Percentiles rank a stretch among this genome's conserved stretches.
Conservation (phyloP, 2,888 invertebrate genomes). For the Cyclophora albipunctata region DNA sequence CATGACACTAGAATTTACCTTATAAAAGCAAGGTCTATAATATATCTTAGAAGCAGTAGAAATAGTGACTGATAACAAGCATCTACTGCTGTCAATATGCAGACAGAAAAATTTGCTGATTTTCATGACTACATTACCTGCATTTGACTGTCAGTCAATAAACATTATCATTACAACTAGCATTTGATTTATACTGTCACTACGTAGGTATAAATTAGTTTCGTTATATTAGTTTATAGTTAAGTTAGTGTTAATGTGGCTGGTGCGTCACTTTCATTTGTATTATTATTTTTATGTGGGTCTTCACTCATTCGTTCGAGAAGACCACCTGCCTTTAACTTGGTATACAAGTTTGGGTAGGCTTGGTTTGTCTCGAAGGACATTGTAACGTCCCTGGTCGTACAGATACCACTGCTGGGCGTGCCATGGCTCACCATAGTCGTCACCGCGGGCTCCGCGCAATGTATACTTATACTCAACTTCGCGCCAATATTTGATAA, state of each 20-base stretch:
- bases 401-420: constrained; percentile 63
- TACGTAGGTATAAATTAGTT: constrained; percentile 20
- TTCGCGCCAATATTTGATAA: constrained; percentile 85
- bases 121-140: no score
- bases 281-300: constrained; percentile 32
- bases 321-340: constrained; percentile 16
- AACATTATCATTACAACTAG: no score
- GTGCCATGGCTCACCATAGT: constrained; percentile 55
- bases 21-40: no score
- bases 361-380: background rate
- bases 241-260: constrained; percentile 33
- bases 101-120: no score
- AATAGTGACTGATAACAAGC: no score
- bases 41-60: no score
- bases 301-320: constrained; percentile 61
- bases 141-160: no score
- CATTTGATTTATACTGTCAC: constrained; percentile 7
- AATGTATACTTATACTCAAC: constrained; percentile 78
- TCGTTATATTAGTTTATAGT: constrained; percentile 28
- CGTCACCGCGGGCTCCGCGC: constrained; percentile 75
- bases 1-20: no score
- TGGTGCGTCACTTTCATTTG: constrained; percentile 30
- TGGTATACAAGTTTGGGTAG: background rate
- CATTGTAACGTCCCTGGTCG: constrained; percentile 18
- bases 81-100: no score